Base-by-base conservation (phyloP, 2,888 invertebrate genomes). In the Congeria kusceri region DNA sequence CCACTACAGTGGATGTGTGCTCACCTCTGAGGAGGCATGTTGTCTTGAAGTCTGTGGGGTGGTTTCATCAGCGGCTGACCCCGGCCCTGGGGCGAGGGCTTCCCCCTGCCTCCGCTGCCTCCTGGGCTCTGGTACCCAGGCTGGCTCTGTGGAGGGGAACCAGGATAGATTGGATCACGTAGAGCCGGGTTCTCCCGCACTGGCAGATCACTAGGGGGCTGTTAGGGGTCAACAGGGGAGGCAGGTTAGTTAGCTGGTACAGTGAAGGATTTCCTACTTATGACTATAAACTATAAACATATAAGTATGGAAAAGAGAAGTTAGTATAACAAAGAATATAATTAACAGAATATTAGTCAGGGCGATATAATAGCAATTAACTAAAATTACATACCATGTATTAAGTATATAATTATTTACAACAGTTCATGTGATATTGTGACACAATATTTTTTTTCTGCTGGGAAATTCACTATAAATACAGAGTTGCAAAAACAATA, bases 31-130 rank as follows among this genome's bases (percentile, higher is more conserved):
- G 74, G 86, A 27, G 85, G 86, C 63, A 91, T 84, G 18, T 96
- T 95, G 77, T 96, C 95, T 0, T 96, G 95, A 70, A 96, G 93
- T 73, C 93, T 92, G 74, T 94, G 94, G 27, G 94, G 93, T 1
- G 94, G 93, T 86, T 83, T 93, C 90, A 90, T 82, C 25, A 85
- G 83, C 7, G 81, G 84, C 39, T 76, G 81, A 20, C 83, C 80
- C 56, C 84, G 77, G 13, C 56, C 47, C 23, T 15, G 15, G n/a
- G 68, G 46, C 20, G 68, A n/a, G 28, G 57, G 71, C 56, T 69
- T 67, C 58, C 69, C 67, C 49, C 67, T 67, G 58, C 68, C 72
- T 25, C 72, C 75, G 23, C 66, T 56, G 13, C 58, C 49, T 15
- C 77, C 71, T 0, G 86, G 84, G 59, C 84, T 84, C 49, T 61